These are phyloP conservation scores for Lasius platythorax DNA, from an alignment of 2,888 invertebrate genomes.

Conservation along the genomic window DNA sequence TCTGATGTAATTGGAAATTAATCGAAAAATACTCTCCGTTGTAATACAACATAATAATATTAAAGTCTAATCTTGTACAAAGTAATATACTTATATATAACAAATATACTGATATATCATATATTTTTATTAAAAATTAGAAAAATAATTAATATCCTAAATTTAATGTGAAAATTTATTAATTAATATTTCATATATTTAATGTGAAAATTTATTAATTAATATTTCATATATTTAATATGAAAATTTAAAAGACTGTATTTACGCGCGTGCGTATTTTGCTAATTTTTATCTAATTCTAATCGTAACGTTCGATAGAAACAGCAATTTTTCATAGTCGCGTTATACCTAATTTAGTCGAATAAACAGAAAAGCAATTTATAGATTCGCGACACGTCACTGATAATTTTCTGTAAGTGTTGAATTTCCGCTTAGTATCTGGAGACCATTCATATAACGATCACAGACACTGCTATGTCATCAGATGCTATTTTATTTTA, in stretches of 20 bases:
- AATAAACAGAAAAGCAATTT: neutral
- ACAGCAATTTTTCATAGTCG: neutral
- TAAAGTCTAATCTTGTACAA: neutral
- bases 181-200: neutral
- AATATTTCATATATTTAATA: neutral
- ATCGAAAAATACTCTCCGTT: neutral
- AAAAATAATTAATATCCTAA: neutral
- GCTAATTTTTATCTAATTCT: neutral
- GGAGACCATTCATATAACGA: neutral
- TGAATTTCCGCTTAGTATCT: constrained; percentile 25
- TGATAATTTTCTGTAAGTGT: constrained; percentile 36
- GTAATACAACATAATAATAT: neutral
- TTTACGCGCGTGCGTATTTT: neutral
- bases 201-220: neutral
- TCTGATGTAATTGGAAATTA: neutral
- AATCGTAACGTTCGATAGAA: constrained; percentile 8
- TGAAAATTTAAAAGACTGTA: neutral
- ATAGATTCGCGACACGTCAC: constrained; percentile 20
- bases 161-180: neutral
- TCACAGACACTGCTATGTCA: neutral
- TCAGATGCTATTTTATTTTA: neutral
- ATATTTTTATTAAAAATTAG: neutral
- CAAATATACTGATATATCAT: neutral
- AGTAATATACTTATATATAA: neutral
- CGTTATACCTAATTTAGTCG: neutral